A percentile compares a stretch with the other conserved stretches of the same genome.
Evolutionary conservation across 1,140 invertebrate species (phyloP).

Genomic region (Drepana arcuata): DNA sequence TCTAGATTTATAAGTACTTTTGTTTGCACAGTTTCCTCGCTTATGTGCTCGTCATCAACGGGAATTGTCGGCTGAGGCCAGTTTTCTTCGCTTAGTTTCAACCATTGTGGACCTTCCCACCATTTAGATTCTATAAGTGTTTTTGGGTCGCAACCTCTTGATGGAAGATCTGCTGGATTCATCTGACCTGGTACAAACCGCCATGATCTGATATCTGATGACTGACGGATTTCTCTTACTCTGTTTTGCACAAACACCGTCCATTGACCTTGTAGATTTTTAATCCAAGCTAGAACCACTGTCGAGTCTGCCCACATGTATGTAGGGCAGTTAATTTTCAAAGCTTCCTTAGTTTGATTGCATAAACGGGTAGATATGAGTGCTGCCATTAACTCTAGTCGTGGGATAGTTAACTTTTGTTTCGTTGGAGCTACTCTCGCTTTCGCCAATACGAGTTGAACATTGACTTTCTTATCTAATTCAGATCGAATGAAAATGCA

Average conservation of each 20-base stretch:
- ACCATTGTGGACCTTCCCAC: conserved; percentile 8
- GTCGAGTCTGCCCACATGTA: conserved; percentile 5
- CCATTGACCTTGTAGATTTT: too few species aligned
- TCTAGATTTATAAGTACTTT: too few species aligned
- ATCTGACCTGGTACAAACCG: conserved; percentile 3
- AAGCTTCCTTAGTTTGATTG: not conserved
- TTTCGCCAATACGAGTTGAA: conserved; percentile 5
- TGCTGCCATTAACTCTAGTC: conserved; percentile 9
- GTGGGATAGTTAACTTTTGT: conserved; percentile 6
- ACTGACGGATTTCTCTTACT: conserved; percentile 9
- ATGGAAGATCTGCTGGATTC: conserved; percentile 9
- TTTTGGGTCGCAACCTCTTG: conserved; percentile 7
- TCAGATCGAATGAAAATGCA: conserved; percentile 4
- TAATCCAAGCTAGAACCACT: conserved; percentile 7
- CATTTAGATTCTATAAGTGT: not conserved
- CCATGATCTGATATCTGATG: conserved; percentile 7
- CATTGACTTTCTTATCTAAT: not conserved
- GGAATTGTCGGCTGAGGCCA: conserved; percentile 3
- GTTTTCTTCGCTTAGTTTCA: not conserved
- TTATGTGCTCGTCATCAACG: too few species aligned
- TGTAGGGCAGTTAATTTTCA: not conserved
- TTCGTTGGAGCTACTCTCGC: conserved; percentile 5
- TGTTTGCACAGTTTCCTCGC: too few species aligned
- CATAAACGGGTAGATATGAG: conserved; percentile 1
- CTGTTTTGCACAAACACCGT: conserved; percentile 11